Percentiles rank a stretch among this genome's conserved stretches.
Conservation (phyloP, 2,797 vertebrate species). For the Rhincodon typus region DNA sequence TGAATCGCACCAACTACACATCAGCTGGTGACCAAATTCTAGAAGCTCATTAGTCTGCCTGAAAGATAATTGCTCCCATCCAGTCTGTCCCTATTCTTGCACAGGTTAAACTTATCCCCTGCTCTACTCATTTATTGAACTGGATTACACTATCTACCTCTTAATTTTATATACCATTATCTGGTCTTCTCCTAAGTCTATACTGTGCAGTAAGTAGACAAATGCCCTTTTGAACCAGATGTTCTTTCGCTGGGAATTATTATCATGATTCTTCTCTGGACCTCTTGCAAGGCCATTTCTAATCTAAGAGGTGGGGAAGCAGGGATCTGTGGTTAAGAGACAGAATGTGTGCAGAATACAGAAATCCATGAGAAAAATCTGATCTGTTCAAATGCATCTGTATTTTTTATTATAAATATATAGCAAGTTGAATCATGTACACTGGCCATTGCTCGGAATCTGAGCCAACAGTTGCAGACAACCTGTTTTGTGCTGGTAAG, state of each 20-base stretch:
- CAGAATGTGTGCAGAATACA: not conserved
- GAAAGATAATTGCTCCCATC: not conserved
- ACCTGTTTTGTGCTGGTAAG: constrained; percentile 72
- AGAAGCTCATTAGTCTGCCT: not conserved
- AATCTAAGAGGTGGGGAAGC: not conserved
- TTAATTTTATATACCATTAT: not conserved
- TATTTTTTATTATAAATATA: constrained; percentile 23
- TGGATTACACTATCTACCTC: not conserved
- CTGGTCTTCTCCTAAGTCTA: not conserved
- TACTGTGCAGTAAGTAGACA: not conserved
- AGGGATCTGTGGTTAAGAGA: no score
- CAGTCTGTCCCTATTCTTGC: not conserved
- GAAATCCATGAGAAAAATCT: not conserved
- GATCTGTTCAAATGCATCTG: not conserved
- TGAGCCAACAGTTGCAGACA: constrained; percentile 84
- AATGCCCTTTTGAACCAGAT: not conserved
- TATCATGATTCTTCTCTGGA: not conserved
- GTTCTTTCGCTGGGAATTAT: not conserved
- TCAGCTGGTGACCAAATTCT: not conserved
- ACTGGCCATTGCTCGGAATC: constrained; percentile 65
- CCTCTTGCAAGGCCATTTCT: not conserved
- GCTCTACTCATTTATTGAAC: not conserved
- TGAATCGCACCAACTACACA: not conserved
- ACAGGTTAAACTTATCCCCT: not conserved
- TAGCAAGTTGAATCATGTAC: constrained; percentile 80